Percentiles rank a stretch among this genome's conserved stretches.
Evolutionary conservation across 2,888 invertebrate species (phyloP).

Genomic region (Yponomeuta malinellus): DNA sequence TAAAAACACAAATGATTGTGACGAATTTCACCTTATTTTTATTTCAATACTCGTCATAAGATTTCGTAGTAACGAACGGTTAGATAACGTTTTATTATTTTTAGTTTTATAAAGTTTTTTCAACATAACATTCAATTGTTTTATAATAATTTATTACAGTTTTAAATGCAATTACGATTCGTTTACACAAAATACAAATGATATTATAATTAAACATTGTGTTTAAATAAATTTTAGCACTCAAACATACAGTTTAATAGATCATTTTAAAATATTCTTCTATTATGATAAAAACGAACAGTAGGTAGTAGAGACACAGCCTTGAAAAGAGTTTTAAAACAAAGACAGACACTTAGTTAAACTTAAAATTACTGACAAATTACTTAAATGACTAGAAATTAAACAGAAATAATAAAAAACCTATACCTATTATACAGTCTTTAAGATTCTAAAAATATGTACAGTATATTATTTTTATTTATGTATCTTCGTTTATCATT

Average conservation of each 20-base stretch:
- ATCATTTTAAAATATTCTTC: background rate
- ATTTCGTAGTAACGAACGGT: constrained; percentile 69
- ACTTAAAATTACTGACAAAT: background rate
- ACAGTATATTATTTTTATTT: constrained; percentile 32
- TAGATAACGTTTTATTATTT: constrained; percentile 44
- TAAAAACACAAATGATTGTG: background rate
- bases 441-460: constrained; percentile 67
- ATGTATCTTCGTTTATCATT: background rate
- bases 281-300: background rate
- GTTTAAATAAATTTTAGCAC: background rate
- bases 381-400: background rate
- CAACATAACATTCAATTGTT: constrained; percentile 37
- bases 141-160: constrained; percentile 29
- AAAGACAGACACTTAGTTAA: background rate
- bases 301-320: constrained; percentile 1
- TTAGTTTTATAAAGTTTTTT: constrained; percentile 43
- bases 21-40: constrained; percentile 50
- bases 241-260: background rate
- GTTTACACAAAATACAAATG: constrained; percentile 4
- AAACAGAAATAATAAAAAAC: background rate
- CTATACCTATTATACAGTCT: constrained; percentile 53
- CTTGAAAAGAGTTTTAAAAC: background rate
- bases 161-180: constrained; percentile 26
- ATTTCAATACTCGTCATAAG: constrained; percentile 69
- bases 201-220: background rate